These are phyloP conservation scores for Megalops atlanticus DNA, from an alignment of 2,113 vertebrate genomes.

Conservation along the genomic window DNA sequence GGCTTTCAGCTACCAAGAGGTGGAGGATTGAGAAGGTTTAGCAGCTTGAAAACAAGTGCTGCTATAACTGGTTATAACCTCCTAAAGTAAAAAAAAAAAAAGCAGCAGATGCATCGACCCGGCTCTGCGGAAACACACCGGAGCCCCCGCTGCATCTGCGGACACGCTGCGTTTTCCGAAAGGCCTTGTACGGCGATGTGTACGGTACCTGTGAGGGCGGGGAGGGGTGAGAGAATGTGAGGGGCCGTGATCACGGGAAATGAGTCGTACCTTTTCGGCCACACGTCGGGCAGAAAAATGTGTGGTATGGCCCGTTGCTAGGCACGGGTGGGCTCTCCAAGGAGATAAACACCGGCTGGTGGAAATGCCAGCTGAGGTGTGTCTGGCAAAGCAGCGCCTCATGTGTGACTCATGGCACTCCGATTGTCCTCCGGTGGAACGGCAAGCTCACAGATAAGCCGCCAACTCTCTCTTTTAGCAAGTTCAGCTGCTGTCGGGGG, in stretches of 20 bases:
- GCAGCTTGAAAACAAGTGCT: not conserved
- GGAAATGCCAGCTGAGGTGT: conserved; percentile 28
- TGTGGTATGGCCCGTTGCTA: not conserved
- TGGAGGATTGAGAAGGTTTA: conserved; percentile 19
- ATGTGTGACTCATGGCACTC: conserved; percentile 46
- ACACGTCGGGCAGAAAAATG: not conserved
- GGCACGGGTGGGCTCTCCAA: conserved; percentile 4
- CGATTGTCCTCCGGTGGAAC: conserved; percentile 35
- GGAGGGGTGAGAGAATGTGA: not conserved
- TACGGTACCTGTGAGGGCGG: too few relatives aligned
- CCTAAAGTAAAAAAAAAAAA: not conserved
- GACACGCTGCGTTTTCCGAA: not conserved
- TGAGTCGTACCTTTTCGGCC: not conserved
- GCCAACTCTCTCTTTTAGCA: not conserved
- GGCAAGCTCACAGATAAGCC: not conserved
- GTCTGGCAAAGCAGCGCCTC: conserved; percentile 35
- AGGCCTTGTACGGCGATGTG: not conserved
- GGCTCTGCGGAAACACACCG: not conserved
- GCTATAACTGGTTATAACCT: conserved; percentile 18
- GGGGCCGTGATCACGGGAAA: not conserved
- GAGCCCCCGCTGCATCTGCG: not conserved
- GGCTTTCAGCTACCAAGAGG: not conserved
- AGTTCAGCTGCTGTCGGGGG: not conserved
- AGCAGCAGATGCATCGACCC: not conserved
- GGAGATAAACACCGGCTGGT: conserved; percentile 30